Evolutionary conservation across 2,113 vertebrate genomes (phyloP), one percentile per base, ranked within the genome.

Genomic region (Malurus alboscapulatus): DNA sequence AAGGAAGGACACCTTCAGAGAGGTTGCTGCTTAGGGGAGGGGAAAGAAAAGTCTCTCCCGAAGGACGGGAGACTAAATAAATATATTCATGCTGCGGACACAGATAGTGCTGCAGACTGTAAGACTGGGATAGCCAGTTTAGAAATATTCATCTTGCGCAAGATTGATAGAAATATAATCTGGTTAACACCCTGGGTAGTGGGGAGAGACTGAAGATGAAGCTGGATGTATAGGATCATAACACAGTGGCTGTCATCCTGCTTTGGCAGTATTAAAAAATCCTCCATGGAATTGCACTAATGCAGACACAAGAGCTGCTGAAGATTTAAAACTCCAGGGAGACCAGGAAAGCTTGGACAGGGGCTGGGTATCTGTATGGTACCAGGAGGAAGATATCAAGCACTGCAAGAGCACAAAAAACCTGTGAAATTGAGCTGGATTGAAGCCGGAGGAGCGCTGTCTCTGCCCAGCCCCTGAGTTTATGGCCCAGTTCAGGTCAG

Each of bases 131-230:
- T 82, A 76, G 96, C 87, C 84, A 90, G 94, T 92, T 90, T 88
- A 94, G 94, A 97, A 95, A 97, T 77, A 97, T 67, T 95, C 92
- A 57, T 84, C 82, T 80, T 95, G 95, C 51, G 54, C 92, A 92
- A 94, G 94, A 86, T 74, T 34, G 96, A 96, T 96, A 94, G 96
- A 96, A 96, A 93, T 95, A 96, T 95, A 97, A 97, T 97, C 96
- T 97, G 86, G 94, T 94, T 98, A 96, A 95, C 96, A 97, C 90
- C 94, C 93, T n/a, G 45, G 88, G 93, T 95, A 90, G 96, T 96
- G 94, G 93, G 94, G 47, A 97, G 93, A 94, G 87, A 90, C 92
- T 67, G 51, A 84, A 93, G 95, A 97, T 94, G 96, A 47, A 87
- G 91, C 83, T 89, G 93, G 95, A 85, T 88, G 78, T 53, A 78